Conservation (phyloP, 2,888 invertebrate genomes). For the Pheosia tremula region DNA sequence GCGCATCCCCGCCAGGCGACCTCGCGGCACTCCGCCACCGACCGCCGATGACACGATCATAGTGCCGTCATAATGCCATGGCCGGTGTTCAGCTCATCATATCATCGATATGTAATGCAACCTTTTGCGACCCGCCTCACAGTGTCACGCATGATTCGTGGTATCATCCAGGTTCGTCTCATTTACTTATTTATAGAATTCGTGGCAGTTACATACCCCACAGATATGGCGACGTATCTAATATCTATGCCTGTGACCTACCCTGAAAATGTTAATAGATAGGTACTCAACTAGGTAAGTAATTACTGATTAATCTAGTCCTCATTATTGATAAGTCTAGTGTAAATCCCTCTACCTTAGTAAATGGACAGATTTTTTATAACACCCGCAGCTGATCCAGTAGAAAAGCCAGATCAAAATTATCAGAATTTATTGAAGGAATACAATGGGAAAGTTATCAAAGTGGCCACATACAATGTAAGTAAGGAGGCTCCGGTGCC, state of each 20-base stretch:
- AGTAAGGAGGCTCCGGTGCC: constrained; percentile 39
- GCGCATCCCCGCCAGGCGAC: constrained; percentile 35
- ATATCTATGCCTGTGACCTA: too few species aligned
- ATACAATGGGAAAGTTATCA: constrained; percentile 72
- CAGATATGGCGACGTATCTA: too few species aligned
- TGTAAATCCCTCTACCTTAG: neutral
- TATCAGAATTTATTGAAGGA: constrained; percentile 46
- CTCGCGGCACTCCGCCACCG: constrained; percentile 31
- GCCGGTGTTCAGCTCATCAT: constrained; percentile 71
- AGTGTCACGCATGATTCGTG: constrained; percentile 51
- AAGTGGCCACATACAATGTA: constrained; percentile 72
- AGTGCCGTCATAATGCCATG: constrained; percentile 53
- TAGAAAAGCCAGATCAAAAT: constrained; percentile 32
- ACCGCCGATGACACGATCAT: constrained; percentile 28
- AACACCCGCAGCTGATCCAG: neutral
- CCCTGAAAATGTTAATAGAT: too few species aligned
- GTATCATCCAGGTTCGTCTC: neutral
- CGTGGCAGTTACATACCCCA: too few species aligned
- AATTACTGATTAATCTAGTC: too few species aligned
- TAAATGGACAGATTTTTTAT: neutral
- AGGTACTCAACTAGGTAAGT: too few species aligned
- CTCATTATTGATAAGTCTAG: too few species aligned
- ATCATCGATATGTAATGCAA: constrained; percentile 73
- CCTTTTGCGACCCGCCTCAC: constrained; percentile 63
- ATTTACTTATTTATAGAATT: neutral